Percentiles rank a stretch among this genome's conserved stretches.
phyloP scores from a whole-genome alignment of 2,797 vertebrate genomes.

The Danio albolineatus region DNA sequence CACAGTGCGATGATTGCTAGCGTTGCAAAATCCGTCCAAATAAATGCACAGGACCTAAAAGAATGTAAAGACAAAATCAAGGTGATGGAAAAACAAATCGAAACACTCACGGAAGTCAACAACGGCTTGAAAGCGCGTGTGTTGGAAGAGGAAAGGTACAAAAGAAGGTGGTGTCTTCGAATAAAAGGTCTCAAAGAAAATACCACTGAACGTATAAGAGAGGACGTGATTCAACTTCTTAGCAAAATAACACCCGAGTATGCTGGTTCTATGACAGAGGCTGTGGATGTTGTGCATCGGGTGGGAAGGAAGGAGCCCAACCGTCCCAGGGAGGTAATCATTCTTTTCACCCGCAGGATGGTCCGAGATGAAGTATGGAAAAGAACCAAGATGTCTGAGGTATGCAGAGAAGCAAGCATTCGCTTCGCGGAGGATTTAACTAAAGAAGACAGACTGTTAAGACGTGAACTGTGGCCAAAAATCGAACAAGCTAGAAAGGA shows the following conservation, averaged over 20 bases:
- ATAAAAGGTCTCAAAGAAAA: constrained; percentile 26
- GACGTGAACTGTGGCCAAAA: constrained; percentile 18
- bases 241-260: not conserved
- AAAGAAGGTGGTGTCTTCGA: not conserved
- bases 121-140: not conserved
- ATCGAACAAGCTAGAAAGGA: constrained; percentile 30
- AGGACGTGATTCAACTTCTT: constrained; percentile 7
- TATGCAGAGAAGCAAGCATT: constrained; percentile 17
- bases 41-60: constrained; percentile 27
- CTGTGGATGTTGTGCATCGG: not conserved
- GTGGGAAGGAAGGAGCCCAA: not conserved
- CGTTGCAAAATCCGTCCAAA: not conserved
- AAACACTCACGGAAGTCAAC: not conserved
- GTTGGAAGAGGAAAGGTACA: constrained; percentile 16
- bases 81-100: not conserved
- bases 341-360: not conserved
- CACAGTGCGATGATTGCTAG: no score
- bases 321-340: constrained; percentile 18
- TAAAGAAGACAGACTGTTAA: constrained; percentile 1
- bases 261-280: not conserved
- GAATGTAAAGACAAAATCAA: constrained; percentile 20
- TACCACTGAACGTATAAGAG: not conserved
- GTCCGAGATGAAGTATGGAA: constrained; percentile 6
- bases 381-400: constrained; percentile 8
- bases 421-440: constrained; percentile 4